These are phyloP conservation scores for Notodonta ziczac DNA, from an alignment of 2,888 invertebrate species.

Conservation along the genomic window DNA sequence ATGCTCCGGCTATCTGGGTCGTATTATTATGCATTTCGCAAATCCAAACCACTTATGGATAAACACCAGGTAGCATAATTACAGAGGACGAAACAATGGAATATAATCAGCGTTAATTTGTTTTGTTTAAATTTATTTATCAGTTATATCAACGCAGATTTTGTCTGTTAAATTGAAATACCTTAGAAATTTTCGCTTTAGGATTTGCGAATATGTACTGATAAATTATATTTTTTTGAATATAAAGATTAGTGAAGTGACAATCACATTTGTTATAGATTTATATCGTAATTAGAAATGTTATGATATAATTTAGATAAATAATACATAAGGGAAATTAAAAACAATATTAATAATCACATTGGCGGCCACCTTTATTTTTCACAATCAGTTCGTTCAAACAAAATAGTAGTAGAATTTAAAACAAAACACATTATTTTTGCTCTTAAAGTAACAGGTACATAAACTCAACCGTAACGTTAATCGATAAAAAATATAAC, in stretches of 20 bases:
- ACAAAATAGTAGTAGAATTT: conserved; percentile 27
- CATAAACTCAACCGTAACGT: conserved; percentile 81
- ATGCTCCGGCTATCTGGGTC: conserved; percentile 73
- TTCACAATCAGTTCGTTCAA: conserved; percentile 52
- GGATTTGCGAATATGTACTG: too few relatives aligned
- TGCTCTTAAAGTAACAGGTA: conserved; percentile 77
- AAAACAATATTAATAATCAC: conserved; percentile 6
- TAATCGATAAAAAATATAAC: conserved; percentile 70
- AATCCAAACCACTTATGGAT: conserved; percentile 51
- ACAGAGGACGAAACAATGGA: conserved; percentile 51
- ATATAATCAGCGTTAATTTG: not conserved
- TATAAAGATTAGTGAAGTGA: too few relatives aligned
- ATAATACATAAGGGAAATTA: not conserved
- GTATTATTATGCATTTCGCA: conserved; percentile 76
- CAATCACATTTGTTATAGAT: too few relatives aligned
- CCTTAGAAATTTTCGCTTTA: too few relatives aligned
- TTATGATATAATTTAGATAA: not conserved
- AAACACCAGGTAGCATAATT: conserved; percentile 51
- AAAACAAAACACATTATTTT: conserved; percentile 30
- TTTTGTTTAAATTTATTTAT: not conserved
- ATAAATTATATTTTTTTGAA: too few relatives aligned
- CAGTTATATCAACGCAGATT: too few relatives aligned
- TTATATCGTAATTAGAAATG: too few relatives aligned
- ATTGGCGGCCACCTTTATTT: conserved; percentile 43
- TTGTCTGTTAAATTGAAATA: too few relatives aligned